These are phyloP conservation scores for Eupithecia insigniata DNA, from an alignment of 2,888 invertebrate genomes.

Conservation along the genomic window DNA sequence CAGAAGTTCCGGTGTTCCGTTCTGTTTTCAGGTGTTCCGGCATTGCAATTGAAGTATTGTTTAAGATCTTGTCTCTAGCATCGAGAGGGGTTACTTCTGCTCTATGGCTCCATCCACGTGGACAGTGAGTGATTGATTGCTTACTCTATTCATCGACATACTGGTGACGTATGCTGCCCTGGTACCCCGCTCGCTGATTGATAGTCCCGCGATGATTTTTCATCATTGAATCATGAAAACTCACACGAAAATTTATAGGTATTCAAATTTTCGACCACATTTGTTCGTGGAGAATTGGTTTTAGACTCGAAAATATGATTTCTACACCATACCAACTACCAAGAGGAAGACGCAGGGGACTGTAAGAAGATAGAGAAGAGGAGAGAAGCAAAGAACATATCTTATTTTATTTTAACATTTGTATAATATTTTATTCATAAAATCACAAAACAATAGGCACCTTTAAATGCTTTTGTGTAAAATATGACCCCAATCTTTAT, in stretches of 20 bases:
- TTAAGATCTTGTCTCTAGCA: neutral
- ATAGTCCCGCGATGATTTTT: slow-evolving; percentile 28
- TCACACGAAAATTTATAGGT: neutral
- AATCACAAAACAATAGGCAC: slow-evolving; percentile 19
- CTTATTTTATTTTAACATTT: neutral
- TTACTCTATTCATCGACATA: slow-evolving; percentile 33
- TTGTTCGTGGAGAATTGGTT: neutral
- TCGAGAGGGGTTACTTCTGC: neutral
- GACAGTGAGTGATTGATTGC: slow-evolving; percentile 36
- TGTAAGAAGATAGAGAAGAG: too few relatives aligned
- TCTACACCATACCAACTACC: neutral
- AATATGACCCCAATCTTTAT: slow-evolving; percentile 15
- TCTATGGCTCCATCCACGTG: slow-evolving; percentile 12
- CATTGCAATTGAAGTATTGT: neutral
- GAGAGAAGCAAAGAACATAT: too few relatives aligned
- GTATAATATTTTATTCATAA: slow-evolving; percentile 14
- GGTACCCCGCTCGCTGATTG: slow-evolving; percentile 37
- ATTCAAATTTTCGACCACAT: neutral
- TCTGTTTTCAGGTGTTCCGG: too few relatives aligned
- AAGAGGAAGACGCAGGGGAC: neutral
- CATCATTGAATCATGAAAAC: slow-evolving; percentile 4
- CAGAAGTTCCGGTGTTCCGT: too few relatives aligned
- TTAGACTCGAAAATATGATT: neutral
- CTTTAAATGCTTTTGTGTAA: slow-evolving; percentile 15
- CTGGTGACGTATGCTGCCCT: slow-evolving; percentile 39